Evolutionary conservation across 2,888 invertebrate genomes (phyloP), one percentile per base, ranked within the genome.

Genomic region (Oscheius myriophilus): DNA sequence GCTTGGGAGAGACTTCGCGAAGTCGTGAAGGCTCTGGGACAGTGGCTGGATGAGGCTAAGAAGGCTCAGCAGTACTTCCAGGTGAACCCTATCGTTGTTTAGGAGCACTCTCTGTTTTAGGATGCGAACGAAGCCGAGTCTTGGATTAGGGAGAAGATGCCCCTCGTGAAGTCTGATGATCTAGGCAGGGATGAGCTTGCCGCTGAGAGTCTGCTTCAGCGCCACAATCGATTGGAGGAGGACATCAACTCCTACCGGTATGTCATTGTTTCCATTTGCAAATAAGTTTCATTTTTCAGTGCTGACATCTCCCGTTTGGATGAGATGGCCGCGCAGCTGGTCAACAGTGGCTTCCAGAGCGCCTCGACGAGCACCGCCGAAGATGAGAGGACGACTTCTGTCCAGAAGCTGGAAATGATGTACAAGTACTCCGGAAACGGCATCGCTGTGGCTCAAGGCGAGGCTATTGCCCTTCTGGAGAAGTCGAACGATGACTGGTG

Each of bases 71-170:
- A 95, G 90, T 86, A 87, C 76, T 84, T 87, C 78, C 86, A 86
- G 64, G 73, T 73, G 43, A 14, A 49, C 21, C 2, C 33, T 33
- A 6, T 33, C 33, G 33, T 9, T 49, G 18, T 49, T 18, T 49
- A 21, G 11, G 12, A 43, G n/a, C 12, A 49, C 4, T 21, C 11
- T 49, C 11, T 6, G 49, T 6, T 59, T 25, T 58, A 79, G 73
- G 97, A 97, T 88, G 95, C 96, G 0, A 96, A 97, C 88, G 97
- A 97, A 86, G 93, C 95, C 0, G 96, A 97, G 83, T 95, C 95
- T 0, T 97, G 96, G 95, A 91, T 95, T 89, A 93, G 93, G 80
- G 97, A 97, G 88, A 95, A 95, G 88, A 92, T 94, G 88, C 92
- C 95, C 0, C 90, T 98, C 46, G 93, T 95, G 16, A 91, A 92